Evolutionary conservation across 1,140 invertebrate genomes (phyloP).

Genomic region (Temnothorax nylanderi): DNA sequence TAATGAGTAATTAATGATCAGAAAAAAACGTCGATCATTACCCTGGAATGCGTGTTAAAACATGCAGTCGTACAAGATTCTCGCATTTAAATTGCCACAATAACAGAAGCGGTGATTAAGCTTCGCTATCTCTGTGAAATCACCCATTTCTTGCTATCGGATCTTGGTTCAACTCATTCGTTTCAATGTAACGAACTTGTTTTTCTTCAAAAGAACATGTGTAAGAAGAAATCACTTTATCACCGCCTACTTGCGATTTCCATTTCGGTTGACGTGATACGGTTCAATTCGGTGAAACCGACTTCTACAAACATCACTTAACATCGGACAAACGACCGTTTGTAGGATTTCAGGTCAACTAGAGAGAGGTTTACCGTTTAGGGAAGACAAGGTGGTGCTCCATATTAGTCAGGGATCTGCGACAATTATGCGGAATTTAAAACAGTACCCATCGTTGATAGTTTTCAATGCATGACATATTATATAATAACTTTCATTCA

Average conservation of each 20-base stretch:
- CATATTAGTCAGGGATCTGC: background rate
- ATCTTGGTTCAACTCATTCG: background rate
- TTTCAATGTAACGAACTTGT: background rate
- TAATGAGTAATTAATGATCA: constrained; percentile 3
- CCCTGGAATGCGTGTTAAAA: background rate
- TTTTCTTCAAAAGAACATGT: background rate
- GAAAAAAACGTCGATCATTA: constrained; percentile 14
- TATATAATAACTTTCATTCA: background rate
- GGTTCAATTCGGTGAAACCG: background rate
- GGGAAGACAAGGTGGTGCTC: constrained; percentile 1
- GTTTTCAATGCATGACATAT: background rate
- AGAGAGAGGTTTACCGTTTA: constrained; percentile 8
- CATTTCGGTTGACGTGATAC: constrained; percentile 21
- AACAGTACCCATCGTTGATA: background rate
- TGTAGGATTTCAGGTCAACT: constrained; percentile 3
- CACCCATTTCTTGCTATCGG: background rate
- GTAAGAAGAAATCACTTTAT: constrained; percentile 40
- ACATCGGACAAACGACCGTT: background rate
- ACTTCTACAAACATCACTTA: too few species aligned
- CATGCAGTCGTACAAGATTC: background rate
- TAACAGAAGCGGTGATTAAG: background rate
- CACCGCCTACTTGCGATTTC: background rate
- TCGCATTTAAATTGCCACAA: background rate
- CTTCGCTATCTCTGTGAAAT: background rate
- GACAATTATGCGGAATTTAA: background rate